Percentiles rank a stretch among this genome's conserved stretches.
Conservation (phyloP, 2,113 vertebrate species). For the Indicator indicator region DNA sequence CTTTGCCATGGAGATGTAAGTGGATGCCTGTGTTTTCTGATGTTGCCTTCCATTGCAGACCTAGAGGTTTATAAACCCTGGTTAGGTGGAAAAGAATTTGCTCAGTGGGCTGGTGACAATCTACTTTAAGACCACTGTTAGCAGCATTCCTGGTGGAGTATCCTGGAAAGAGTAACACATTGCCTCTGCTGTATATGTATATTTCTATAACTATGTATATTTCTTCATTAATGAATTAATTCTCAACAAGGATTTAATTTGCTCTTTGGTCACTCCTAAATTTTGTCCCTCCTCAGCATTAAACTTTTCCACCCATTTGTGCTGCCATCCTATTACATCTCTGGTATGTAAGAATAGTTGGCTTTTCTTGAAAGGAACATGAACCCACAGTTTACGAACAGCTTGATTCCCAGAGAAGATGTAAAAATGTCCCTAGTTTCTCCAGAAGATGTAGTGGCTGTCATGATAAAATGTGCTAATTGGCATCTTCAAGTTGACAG, state of each 20-base stretch:
- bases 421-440: not conserved
- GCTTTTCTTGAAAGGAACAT: slow-evolving; percentile 20
- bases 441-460: slow-evolving; percentile 44
- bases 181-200: not conserved
- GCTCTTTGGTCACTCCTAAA: not conserved
- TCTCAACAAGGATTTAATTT: not conserved
- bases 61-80: not conserved
- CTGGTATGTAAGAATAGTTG: not conserved
- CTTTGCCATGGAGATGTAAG: not conserved
- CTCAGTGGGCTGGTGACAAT: not conserved
- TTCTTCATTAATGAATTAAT: not conserved
- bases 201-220: not conserved
- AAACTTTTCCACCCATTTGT: not conserved
- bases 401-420: not conserved
- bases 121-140: not conserved
- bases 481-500: slow-evolving; percentile 55
- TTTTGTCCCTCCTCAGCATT: not conserved
- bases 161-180: not conserved
- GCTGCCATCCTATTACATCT: not conserved
- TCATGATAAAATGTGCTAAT: slow-evolving; percentile 62
- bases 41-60: not conserved
- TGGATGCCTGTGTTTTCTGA: not conserved
- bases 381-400: slow-evolving; percentile 30
- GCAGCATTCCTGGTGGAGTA: not conserved
- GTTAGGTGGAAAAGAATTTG: not conserved